Percentiles rank a stretch among this genome's conserved stretches.
Evolutionary conservation across 2,888 invertebrate genomes (phyloP).

Genomic region (Bedellia somnulentella): DNA sequence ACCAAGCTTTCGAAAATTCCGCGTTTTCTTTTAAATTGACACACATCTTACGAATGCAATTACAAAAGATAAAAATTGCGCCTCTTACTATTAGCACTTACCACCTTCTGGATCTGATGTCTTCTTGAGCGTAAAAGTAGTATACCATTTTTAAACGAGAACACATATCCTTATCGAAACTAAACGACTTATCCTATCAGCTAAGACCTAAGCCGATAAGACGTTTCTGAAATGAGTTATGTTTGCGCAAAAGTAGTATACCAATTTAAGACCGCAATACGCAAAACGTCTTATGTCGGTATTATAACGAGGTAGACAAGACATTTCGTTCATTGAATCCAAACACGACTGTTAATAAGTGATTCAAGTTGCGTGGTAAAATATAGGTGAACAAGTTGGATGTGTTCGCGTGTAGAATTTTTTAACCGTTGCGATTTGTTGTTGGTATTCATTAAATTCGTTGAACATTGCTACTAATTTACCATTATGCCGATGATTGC

Average conservation of each 20-base stretch:
- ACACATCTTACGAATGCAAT: slow-evolving; percentile 16
- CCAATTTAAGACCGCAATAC: slow-evolving; percentile 15
- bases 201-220: slow-evolving; percentile 5
- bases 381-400: slow-evolving; percentile 1
- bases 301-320: not conserved
- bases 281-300: slow-evolving; percentile 17
- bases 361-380: not conserved
- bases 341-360: not conserved
- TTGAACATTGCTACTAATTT: too few species aligned
- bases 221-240: slow-evolving; percentile 6
- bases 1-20: slow-evolving; percentile 16
- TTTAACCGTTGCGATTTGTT: too few species aligned
- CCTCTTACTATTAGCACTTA: not conserved
- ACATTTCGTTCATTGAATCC: not conserved
- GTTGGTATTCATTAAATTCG: too few species aligned
- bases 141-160: slow-evolving; percentile 8
- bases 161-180: slow-evolving; percentile 3
- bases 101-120: not conserved
- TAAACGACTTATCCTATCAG: slow-evolving; percentile 5
- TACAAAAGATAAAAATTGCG: slow-evolving; percentile 7
- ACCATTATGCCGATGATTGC: too few species aligned
- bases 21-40: slow-evolving; percentile 16
- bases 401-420: not conserved
- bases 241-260: slow-evolving; percentile 14
- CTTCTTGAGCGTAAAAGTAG: slow-evolving; percentile 4